Percentiles rank a stretch among this genome's conserved stretches.
Evolutionary conservation across 2,113 vertebrate genomes (phyloP).

Genomic region (Poicephalus meyeri): DNA sequence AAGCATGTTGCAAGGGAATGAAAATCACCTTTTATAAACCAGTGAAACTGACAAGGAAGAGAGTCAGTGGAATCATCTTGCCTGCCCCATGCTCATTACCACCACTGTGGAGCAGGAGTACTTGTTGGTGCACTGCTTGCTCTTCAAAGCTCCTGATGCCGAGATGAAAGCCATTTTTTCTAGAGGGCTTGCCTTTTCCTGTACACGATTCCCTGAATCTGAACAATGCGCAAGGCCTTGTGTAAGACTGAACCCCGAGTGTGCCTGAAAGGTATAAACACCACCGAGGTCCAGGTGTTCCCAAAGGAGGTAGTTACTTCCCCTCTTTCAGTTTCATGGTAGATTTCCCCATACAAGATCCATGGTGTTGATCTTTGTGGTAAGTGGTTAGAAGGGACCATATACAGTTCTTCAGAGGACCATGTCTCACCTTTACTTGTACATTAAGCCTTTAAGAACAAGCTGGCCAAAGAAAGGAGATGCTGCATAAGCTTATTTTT

Average conservation of each 20-base stretch:
- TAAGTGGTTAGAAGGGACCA: background rate
- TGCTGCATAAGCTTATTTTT: background rate
- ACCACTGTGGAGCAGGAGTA: background rate
- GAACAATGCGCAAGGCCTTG: background rate
- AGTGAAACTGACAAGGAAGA: background rate
- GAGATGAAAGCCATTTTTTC: background rate
- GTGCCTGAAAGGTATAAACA: background rate
- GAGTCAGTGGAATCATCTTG: background rate
- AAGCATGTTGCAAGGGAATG: background rate
- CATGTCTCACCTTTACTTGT: background rate
- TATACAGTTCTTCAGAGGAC: background rate
- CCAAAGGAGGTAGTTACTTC: background rate
- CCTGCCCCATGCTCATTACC: background rate
- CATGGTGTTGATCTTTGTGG: background rate
- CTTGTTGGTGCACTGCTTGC: background rate
- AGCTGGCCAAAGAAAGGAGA: background rate
- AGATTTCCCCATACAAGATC: background rate
- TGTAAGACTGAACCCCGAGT: background rate
- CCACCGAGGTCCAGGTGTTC: background rate
- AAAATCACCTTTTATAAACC: background rate
- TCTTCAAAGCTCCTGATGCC: background rate
- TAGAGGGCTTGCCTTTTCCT: background rate
- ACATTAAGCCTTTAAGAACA: background rate
- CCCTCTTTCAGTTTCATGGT: background rate
- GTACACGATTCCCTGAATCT: background rate